phyloP scores from a whole-genome alignment of 2,888 invertebrate genomes.

The Leptopterna dolabrata region DNA sequence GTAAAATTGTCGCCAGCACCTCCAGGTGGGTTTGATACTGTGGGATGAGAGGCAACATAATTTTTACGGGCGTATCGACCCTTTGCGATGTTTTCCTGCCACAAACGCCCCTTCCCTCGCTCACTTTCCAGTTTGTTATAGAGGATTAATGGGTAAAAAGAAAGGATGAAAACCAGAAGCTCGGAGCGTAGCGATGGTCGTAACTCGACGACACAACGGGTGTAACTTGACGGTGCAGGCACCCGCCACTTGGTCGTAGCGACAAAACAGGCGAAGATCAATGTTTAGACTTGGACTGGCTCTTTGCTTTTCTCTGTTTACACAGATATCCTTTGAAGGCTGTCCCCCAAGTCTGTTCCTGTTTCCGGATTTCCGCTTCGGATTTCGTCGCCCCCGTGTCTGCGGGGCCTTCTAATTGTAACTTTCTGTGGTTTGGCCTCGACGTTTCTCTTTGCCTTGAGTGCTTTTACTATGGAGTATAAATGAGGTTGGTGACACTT shows the following conservation, averaged over 20 bases:
- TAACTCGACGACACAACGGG: not conserved
- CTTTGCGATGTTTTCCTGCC: not conserved
- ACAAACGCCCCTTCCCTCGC: not conserved
- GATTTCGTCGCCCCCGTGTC: not conserved
- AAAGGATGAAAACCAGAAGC: not conserved
- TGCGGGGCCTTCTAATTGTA: not conserved
- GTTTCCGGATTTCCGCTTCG: not conserved
- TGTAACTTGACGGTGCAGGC: not conserved
- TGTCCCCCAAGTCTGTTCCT: not conserved
- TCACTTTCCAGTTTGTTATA: too few species aligned
- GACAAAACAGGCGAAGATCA: not conserved
- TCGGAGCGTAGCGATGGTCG: not conserved
- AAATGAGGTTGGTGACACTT: not conserved
- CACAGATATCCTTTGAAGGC: slow-evolving; percentile 3
- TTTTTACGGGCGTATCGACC: not conserved
- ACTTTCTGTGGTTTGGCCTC: not conserved
- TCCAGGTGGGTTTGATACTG: too few species aligned
- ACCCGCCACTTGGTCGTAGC: not conserved
- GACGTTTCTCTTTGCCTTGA: not conserved
- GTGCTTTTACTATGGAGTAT: not conserved
- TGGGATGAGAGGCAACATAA: not conserved
- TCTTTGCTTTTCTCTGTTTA: not conserved
- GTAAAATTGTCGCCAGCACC: too few species aligned
- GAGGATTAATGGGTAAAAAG: not conserved
- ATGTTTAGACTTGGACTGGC: not conserved